Percentiles rank a stretch among this genome's conserved stretches.
Conservation (phyloP, 2,113 vertebrate genomes). For the Saimiri boliviensis region DNA sequence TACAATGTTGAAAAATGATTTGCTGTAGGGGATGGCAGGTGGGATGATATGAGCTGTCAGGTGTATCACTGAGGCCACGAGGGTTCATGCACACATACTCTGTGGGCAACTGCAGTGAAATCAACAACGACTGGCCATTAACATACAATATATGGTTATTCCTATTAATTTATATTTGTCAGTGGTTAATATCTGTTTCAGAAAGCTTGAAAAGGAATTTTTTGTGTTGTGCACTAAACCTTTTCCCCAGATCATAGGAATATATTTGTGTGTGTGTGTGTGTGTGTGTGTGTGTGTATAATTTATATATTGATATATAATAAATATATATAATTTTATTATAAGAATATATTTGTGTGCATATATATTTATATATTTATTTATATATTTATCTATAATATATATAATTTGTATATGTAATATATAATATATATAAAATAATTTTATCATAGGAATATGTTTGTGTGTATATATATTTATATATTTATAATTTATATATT, state of each 20-base stretch:
- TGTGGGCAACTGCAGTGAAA: too few species aligned
- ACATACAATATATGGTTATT: fast-evolving
- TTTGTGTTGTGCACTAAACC: not conserved
- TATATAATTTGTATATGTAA: too few species aligned
- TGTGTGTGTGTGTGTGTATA: too few species aligned
- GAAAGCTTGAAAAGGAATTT: not conserved
- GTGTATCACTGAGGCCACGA: not conserved
- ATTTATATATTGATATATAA: too few species aligned
- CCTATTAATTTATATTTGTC: not conserved
- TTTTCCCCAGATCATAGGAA: not conserved
- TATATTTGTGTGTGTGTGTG: too few species aligned
- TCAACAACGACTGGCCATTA: not conserved
- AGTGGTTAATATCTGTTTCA: not conserved
- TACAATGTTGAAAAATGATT: not conserved
- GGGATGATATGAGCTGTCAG: fast-evolving
- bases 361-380: too few species aligned
- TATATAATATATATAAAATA: too few species aligned
- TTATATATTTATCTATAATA: too few species aligned
- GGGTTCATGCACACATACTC: fast-evolving
- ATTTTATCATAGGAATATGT: not conserved
- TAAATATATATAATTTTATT: too few species aligned
- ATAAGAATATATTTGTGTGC: too few species aligned
- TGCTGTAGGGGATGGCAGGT: not conserved
- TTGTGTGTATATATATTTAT: too few species aligned
- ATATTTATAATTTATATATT: too few species aligned